These are phyloP conservation scores for Halisarca cf. caerulea DNA, from an alignment of 37 sponge, comb jelly and placozoan genomes.

Conservation along the genomic window DNA sequence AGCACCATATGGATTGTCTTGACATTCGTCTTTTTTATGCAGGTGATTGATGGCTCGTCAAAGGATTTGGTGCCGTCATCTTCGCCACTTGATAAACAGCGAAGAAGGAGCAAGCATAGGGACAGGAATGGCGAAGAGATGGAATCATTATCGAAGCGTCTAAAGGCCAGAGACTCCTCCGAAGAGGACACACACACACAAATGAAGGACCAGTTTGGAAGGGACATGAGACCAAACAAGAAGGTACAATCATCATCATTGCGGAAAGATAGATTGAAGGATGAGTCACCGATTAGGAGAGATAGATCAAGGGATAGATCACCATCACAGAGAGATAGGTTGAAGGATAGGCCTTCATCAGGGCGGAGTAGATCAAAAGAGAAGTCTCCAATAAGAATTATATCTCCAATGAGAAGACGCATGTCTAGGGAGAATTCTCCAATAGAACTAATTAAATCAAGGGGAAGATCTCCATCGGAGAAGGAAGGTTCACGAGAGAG, in stretches of 20 bases:
- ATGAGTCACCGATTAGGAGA: neutral
- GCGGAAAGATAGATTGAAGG: constrained; percentile 14
- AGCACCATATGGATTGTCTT: too few relatives aligned
- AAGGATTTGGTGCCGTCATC: neutral
- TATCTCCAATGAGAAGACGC: constrained; percentile 6
- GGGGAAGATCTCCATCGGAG: constrained; percentile 15
- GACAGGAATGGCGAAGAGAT: neutral
- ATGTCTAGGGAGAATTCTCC: constrained; percentile 10
- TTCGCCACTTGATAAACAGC: neutral
- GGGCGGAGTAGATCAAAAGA: constrained; percentile 4
- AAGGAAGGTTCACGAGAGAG: constrained; percentile 5
- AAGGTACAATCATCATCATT: neutral
- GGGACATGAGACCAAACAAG: constrained; percentile 10
- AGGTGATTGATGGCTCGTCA: too few relatives aligned
- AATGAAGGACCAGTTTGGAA: too few relatives aligned
- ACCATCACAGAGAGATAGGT: constrained; percentile 13
- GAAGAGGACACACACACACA: neutral
- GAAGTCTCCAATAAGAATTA: constrained; percentile 18
- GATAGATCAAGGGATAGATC: neutral
- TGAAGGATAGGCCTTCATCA: constrained; percentile 14
- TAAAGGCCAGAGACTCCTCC: neutral
- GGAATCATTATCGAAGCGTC: too few relatives aligned
- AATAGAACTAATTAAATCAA: too few relatives aligned
- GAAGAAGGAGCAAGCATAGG: neutral
- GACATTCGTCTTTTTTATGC: too few relatives aligned